A percentile compares a stretch with the other conserved stretches of the same genome.
These are phyloP conservation scores for Metallyticus violacea DNA, from an alignment of 2,888 invertebrate species.

Conservation along the genomic window DNA sequence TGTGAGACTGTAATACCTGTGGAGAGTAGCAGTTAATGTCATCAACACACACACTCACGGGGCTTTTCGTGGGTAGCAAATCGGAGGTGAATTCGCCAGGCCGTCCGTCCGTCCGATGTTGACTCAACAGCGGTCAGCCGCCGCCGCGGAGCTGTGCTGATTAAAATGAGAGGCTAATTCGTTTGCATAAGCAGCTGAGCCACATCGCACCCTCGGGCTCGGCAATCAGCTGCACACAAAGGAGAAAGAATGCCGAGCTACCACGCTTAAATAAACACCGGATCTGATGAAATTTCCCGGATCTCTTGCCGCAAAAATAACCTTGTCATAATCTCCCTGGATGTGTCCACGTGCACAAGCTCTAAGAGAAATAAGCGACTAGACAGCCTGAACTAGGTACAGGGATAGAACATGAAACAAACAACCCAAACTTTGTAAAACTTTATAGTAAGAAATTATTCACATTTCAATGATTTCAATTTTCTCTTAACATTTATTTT, in stretches of 20 bases:
- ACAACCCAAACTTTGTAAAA: too few species aligned
- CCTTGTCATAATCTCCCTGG: neutral
- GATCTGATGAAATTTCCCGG: neutral
- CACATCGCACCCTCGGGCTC: neutral
- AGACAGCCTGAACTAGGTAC: neutral
- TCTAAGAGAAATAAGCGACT: neutral
- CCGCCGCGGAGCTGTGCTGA: neutral
- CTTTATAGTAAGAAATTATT: too few species aligned
- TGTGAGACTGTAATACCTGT: neutral
- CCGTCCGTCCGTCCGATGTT: neutral
- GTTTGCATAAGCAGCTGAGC: slow-evolving; percentile 20
- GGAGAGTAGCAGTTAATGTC: neutral
- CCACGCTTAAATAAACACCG: neutral
- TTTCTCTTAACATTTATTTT: too few species aligned
- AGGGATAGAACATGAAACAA: too few species aligned
- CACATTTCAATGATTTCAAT: too few species aligned
- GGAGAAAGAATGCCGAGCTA: neutral
- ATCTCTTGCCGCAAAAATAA: neutral
- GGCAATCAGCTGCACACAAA: neutral
- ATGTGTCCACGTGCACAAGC: neutral
- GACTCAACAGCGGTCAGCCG: neutral
- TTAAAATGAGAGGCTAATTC: slow-evolving; percentile 12
- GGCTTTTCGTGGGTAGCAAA: neutral
- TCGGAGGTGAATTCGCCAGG: neutral
- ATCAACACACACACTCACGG: neutral